Evolutionary conservation across 1,140 invertebrate species (phyloP).

Genomic region (Ptiloglossa arizonensis): DNA sequence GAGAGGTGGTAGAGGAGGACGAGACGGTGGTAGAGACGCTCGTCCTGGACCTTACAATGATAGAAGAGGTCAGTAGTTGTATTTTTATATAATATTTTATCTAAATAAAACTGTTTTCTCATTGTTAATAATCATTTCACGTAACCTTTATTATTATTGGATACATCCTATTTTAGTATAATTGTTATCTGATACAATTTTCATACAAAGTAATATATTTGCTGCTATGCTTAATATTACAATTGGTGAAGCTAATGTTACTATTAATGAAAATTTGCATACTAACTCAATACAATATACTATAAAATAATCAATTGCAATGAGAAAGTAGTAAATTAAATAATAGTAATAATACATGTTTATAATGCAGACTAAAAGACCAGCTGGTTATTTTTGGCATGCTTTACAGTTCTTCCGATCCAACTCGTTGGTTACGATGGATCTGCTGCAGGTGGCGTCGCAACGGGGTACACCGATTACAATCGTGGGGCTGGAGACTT

Average conservation of each 20-base stretch:
- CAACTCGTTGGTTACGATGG: slow-evolving; percentile 77
- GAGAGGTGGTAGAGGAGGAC: slow-evolving; percentile 79
- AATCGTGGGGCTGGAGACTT: slow-evolving; percentile 78
- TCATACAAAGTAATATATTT: neutral
- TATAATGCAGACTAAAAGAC: slow-evolving; percentile 57
- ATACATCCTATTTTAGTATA: neutral
- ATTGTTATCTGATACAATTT: neutral
- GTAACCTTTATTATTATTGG: slow-evolving; percentile 11
- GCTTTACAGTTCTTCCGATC: slow-evolving; percentile 76
- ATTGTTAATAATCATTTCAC: slow-evolving; percentile 16
- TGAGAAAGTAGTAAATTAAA: slow-evolving; percentile 60
- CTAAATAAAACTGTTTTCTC: slow-evolving; percentile 55
- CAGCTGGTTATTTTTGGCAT: slow-evolving; percentile 57
- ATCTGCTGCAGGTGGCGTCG: slow-evolving; percentile 75
- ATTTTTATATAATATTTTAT: slow-evolving; percentile 1
- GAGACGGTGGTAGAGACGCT: slow-evolving; percentile 80
- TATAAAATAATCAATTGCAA: slow-evolving; percentile 20
- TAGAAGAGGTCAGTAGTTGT: slow-evolving; percentile 76
- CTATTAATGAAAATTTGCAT: neutral
- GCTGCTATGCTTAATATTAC: neutral
- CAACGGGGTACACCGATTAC: slow-evolving; percentile 78
- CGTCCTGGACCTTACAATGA: slow-evolving; percentile 81
- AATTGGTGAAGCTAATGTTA: too few relatives aligned
- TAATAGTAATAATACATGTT: slow-evolving; percentile 29
- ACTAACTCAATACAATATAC: neutral